Evolutionary conservation across 2,888 invertebrate species (phyloP), one percentile per base, ranked within the genome.

Genomic region (Rutpela maculata): DNA sequence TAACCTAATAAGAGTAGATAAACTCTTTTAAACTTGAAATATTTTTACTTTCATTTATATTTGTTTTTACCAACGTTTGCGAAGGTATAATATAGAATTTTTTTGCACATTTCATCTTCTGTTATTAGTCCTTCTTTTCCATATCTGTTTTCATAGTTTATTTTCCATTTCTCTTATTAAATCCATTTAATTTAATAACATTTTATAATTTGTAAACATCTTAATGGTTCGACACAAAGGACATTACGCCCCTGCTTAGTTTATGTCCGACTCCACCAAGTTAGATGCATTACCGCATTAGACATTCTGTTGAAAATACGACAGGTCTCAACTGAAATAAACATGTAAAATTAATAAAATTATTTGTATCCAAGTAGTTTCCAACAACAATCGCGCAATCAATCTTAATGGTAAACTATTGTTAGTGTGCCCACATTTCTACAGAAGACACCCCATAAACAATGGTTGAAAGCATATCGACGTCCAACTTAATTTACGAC

Each of bases 351-450:
- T 26, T 26, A 26, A 26, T 22, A 22, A 19, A 60, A 26, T 62
- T 57, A 18, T 59, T 59, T 59, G 22, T 59, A 22, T 22, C 19
- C 19, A 59, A 22, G 5, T 22, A 19, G 22, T 59, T 19, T 59
- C 59, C 59, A 22, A 19, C 11, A 18, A 6, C 31, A 26, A 62
- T 35, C 35, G 15, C 1, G 26, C 19, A 43, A 31, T 63, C 43
- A 43, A 65, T 65, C 65, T 65, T 38, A 65, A 65, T 65, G 19
- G 62, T 22, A 31, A 62, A 31, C 31, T 22, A 19, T 59, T 22
- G 59, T 22, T 22, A 35, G 31, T 62, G 15, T 62, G 22, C n/a
- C 62, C 1, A 31, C n/a, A 62, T 62, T 62, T 62, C 62, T 31
- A 12, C 15, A 7, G 0, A 31, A 62, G 62, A 22, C n/a, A 62